A percentile compares a stretch with the other conserved stretches of the same genome.
phyloP scores from a whole-genome alignment of 2,113 vertebrate genomes.

The Carassius gibelio region DNA sequence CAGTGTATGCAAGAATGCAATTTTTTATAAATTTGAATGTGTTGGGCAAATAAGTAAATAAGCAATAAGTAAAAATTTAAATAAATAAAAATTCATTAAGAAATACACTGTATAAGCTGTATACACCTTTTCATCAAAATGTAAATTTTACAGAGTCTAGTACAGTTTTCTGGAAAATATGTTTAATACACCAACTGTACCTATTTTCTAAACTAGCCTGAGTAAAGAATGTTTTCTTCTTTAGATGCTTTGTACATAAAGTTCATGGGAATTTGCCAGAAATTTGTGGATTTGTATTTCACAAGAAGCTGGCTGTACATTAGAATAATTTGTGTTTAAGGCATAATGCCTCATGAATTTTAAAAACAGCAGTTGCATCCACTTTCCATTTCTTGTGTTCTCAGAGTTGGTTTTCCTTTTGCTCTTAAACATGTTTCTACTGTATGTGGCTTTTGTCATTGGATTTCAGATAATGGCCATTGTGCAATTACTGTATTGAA shows the following conservation, averaged over 20 bases:
- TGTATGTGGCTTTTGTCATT: neutral
- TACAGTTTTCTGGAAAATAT: neutral
- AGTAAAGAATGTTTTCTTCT: neutral
- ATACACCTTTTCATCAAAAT: too few species aligned
- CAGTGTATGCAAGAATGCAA: too few species aligned
- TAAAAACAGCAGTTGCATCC: neutral
- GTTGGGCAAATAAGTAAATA: too few species aligned
- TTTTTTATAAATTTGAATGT: too few species aligned
- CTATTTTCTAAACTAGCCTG: neutral
- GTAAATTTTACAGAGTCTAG: neutral
- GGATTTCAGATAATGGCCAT: neutral
- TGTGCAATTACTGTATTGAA: constrained; percentile 21
- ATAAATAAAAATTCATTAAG: too few species aligned
- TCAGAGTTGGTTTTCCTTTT: neutral
- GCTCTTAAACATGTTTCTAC: neutral
- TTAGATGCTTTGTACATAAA: neutral
- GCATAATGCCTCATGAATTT: constrained; percentile 3
- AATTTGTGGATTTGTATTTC: constrained; percentile 11
- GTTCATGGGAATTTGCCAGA: neutral
- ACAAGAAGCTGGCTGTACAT: neutral
- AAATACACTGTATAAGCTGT: too few species aligned
- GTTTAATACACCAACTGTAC: neutral
- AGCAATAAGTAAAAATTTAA: too few species aligned
- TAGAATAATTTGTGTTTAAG: neutral
- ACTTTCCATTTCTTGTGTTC: neutral